Base-by-base conservation (phyloP, 2,797 vertebrate genomes). In the Urocyon cinereoargenteus region DNA sequence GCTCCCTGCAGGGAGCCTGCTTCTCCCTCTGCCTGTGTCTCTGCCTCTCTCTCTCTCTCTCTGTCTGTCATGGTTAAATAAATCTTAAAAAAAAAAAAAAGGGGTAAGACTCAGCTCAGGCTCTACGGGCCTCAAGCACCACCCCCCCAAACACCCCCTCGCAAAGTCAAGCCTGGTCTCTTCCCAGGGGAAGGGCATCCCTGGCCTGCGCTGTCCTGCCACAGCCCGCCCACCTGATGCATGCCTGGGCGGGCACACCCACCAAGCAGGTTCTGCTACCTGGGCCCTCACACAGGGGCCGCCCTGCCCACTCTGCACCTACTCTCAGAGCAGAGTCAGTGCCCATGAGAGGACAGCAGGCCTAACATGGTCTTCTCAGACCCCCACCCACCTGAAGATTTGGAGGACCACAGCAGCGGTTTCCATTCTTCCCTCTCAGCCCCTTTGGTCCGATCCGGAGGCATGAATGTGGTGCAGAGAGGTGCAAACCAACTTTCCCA, bases 221-320 rank as follows among this genome's bases (percentile, higher is more conserved):
- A 6, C 81, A 61, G 55, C 79, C 86, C 1, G 51, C 45, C 36
- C 0, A 2, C 22, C 72, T 40, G 49, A 49, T 88, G 90, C 97
- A 49, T 88, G 97, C 73, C 97, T 34, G 57, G 94, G 73, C 97
- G 2, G 1, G 94, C 55, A 40, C 68, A 95, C 97, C 68, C 0
- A 49, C 88, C 82, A 2, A 24, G 92, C 97, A 57, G 36, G 97
- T 97, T 97, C 94, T 90, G 57, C 87, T n/a, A 59, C 84, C 84
- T 40, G 79, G 16, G 68, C 85, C 14, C 31, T 75, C 13, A 77
- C 82, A 77, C 36, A 26, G 85, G 49, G 77, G n/a, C 31, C 1
- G 34, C 87, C 85, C 55, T 34, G 0, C 72, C 95, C 31, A 0
- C 10, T 62, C 92, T 93, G 68, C 6, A 1, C 94, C 90, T 59